A percentile compares a stretch with the other conserved stretches of the same genome.
phyloP scores from a whole-genome alignment of 2,888 invertebrate genomes.

The Xanthorhoe designata region DNA sequence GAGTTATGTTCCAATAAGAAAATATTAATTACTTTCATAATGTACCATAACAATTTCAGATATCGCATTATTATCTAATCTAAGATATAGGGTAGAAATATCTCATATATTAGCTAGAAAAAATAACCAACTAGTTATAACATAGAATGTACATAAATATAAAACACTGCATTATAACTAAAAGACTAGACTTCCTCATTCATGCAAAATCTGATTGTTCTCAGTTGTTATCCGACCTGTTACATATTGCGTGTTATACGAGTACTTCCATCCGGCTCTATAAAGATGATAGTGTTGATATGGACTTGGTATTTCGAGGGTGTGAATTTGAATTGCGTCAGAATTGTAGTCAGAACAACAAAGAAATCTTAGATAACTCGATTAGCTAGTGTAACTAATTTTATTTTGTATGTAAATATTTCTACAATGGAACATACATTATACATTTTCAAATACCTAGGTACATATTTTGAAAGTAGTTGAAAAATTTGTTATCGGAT shows the following conservation, averaged over 20 bases:
- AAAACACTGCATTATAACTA: not conserved
- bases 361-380: slow-evolving; percentile 38
- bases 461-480: not conserved
- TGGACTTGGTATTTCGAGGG: slow-evolving; percentile 23
- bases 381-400: slow-evolving; percentile 13
- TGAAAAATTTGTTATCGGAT: slow-evolving; percentile 19
- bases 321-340: slow-evolving; percentile 41
- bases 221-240: slow-evolving; percentile 32
- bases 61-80: not conserved
- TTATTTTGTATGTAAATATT: not conserved
- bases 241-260: slow-evolving; percentile 26
- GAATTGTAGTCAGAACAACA: slow-evolving; percentile 35
- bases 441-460: not conserved
- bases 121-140: not conserved
- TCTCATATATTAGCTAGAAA: not conserved
- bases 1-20: not conserved
- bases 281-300: slow-evolving; percentile 37
- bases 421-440: not conserved
- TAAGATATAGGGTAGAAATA: not conserved
- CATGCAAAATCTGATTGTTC: slow-evolving; percentile 27
- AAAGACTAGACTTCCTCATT: slow-evolving; percentile 19
- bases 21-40: not conserved
- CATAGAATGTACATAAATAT: not conserved
- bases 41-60: not conserved
- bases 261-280: slow-evolving; percentile 31